Base-by-base conservation (phyloP, 2,888 invertebrate genomes). In the Cheilosia urbana region DNA sequence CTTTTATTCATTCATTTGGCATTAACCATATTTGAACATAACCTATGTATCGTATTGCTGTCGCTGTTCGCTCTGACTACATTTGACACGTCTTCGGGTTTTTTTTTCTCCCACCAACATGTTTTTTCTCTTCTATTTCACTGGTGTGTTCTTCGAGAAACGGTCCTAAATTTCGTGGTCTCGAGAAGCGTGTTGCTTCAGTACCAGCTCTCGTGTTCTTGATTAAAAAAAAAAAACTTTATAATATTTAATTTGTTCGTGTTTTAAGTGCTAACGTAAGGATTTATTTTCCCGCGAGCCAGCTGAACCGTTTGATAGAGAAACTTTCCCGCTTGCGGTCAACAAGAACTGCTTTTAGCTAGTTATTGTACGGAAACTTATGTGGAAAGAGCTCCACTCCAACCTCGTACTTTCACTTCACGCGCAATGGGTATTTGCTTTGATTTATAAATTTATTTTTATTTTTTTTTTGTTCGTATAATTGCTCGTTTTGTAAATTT, bases 11-110 rank as follows among this genome's bases (percentile, higher is more conserved):
- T 63, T 65, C 71, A 60, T 57, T 72, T 77, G 62, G 85, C 63
- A 47, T 76, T 81, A 72, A 81, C 62, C 85, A 85, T 81, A 77
- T 81, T 81, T 68, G 42, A 77, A 81, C 85, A 71, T 85, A 85
- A 85, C 85, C 85, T 85, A 49, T 24, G 24, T 6, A 5, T 21
- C 9, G 21, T 62, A 80, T 63, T 47, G 55, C 72, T 63, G 60
- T 80, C 80, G 58, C 80, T 80, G 37, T 13, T 75, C 49, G 62
- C 45, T 73, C 53, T 73, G 55, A 71, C 66, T 80, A 76, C 85
- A 71, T 71, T 77, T 85, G 85, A 85, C 85, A 85, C 85, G 85
- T 85, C 85, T 85, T 80, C 71, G 55, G 62, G 34, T 65, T 84
- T 84, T 80, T 83, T 57, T 69, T 78, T 53, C 49, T 68, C 58